Evolutionary conservation across 2,797 vertebrate species (phyloP).

Genomic region (Sorex maritimensis): DNA sequence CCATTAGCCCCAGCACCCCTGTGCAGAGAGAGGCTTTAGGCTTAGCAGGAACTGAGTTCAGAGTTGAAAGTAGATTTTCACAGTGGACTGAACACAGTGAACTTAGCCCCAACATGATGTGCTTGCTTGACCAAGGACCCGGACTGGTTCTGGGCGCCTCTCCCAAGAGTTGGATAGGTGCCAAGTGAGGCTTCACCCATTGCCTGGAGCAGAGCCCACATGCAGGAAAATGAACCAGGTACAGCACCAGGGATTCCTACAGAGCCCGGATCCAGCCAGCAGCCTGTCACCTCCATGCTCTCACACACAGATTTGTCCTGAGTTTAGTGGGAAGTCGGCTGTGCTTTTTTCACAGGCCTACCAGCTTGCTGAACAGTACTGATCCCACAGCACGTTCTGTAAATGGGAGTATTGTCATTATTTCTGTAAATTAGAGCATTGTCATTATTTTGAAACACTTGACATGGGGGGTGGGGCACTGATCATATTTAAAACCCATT

Average conservation of each 20-base stretch:
- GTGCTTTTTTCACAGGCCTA: not conserved
- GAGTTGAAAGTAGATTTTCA: not conserved
- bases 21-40: no score
- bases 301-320: not conserved
- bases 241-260: not conserved
- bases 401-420: conserved; percentile 56
- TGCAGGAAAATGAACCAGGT: rapidly evolving
- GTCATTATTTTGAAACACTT: conserved; percentile 69
- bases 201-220: not conserved
- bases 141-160: not conserved
- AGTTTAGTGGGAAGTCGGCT: not conserved
- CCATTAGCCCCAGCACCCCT: no score
- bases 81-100: not conserved
- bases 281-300: not conserved
- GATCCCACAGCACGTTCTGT: conserved; percentile 15
- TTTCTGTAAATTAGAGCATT: conserved; percentile 61
- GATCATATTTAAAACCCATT: conserved; percentile 70
- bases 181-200: not conserved
- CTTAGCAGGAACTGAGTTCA: not conserved
- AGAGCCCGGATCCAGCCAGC: not conserved
- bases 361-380: not conserved
- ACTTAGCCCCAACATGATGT: not conserved
- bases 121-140: not conserved
- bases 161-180: not conserved
- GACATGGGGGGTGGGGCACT: not conserved